These are phyloP conservation scores for Nanorana parkeri DNA, from an alignment of 2,113 vertebrate genomes.

Conservation along the genomic window DNA sequence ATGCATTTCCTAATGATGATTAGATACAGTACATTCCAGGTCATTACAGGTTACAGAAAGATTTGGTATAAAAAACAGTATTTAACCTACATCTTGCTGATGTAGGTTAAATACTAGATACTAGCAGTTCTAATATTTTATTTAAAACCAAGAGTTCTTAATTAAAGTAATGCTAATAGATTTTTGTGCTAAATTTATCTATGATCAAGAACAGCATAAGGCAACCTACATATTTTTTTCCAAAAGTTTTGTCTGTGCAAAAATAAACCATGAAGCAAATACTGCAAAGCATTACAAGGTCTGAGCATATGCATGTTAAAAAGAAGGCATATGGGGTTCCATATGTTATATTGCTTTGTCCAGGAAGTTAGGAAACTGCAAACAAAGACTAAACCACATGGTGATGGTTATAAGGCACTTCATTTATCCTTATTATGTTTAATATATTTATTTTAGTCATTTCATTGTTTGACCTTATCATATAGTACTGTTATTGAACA, in stretches of 20 bases:
- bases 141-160: slow-evolving; percentile 17
- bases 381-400: slow-evolving; percentile 34
- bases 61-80: no score
- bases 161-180: slow-evolving; percentile 27
- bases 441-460: slow-evolving; percentile 3
- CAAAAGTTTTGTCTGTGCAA: slow-evolving; percentile 56
- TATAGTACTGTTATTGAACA: neutral
- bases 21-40: no score
- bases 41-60: no score
- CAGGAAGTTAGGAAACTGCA: slow-evolving; percentile 32
- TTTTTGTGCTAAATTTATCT: slow-evolving; percentile 21
- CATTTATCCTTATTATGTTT: neutral
- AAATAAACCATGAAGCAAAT: slow-evolving; percentile 65
- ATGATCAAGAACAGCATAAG: slow-evolving; percentile 49
- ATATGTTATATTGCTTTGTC: slow-evolving; percentile 68
- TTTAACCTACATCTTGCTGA: no score
- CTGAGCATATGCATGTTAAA: slow-evolving; percentile 68
- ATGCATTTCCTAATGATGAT: no score
- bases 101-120: no score
- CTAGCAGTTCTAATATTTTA: neutral
- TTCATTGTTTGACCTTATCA: slow-evolving; percentile 4
- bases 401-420: neutral
- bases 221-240: slow-evolving; percentile 53
- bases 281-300: slow-evolving; percentile 44
- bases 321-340: slow-evolving; percentile 67